These are phyloP conservation scores for Gymnocheta viridis DNA, from an alignment of 2,888 invertebrate species.

Conservation along the genomic window DNA sequence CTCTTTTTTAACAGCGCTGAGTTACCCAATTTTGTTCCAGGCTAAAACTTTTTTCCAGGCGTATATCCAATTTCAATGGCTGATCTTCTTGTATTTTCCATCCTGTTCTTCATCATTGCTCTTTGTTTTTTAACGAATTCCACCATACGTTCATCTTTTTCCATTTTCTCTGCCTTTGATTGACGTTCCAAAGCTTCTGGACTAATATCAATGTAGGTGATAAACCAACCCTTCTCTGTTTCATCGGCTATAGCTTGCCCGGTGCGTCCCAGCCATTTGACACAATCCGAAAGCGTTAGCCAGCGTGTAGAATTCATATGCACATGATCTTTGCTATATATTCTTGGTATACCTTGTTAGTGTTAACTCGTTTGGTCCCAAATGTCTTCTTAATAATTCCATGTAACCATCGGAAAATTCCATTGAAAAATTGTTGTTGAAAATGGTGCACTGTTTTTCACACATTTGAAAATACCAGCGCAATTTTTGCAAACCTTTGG, in stretches of 20 bases:
- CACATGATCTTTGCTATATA: slow-evolving; percentile 96
- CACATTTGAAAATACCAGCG: slow-evolving; percentile 99
- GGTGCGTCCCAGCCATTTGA: slow-evolving; percentile 95
- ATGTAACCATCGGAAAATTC: slow-evolving; percentile 94
- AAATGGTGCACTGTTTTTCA: slow-evolving; percentile 98
- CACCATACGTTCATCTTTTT: slow-evolving; percentile 93
- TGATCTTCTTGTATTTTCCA: slow-evolving; percentile 84
- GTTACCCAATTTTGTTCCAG: slow-evolving; percentile 74
- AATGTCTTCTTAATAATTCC: slow-evolving; percentile 92
- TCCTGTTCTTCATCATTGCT: slow-evolving; percentile 72
- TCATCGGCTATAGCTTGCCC: slow-evolving; percentile 96
- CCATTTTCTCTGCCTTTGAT: slow-evolving; percentile 90
- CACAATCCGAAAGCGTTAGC: slow-evolving; percentile 97
- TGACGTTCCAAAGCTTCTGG: slow-evolving; percentile 94
- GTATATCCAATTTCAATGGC: slow-evolving; percentile 85
- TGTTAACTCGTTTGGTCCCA: slow-evolving; percentile 96
- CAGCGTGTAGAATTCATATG: slow-evolving; percentile 99
- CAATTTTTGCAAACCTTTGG: slow-evolving; percentile 98
- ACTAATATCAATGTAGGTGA: slow-evolving; percentile 92
- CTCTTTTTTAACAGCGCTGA: slow-evolving; percentile 76
- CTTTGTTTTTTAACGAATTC: slow-evolving; percentile 91
- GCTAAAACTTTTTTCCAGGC: slow-evolving; percentile 79
- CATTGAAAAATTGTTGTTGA: slow-evolving; percentile 94
- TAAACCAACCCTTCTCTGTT: slow-evolving; percentile 96
- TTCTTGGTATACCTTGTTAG: slow-evolving; percentile 98